Evolutionary conservation across 1,140 invertebrate genomes (phyloP).

Genomic region (Lasaia peninsularis): DNA sequence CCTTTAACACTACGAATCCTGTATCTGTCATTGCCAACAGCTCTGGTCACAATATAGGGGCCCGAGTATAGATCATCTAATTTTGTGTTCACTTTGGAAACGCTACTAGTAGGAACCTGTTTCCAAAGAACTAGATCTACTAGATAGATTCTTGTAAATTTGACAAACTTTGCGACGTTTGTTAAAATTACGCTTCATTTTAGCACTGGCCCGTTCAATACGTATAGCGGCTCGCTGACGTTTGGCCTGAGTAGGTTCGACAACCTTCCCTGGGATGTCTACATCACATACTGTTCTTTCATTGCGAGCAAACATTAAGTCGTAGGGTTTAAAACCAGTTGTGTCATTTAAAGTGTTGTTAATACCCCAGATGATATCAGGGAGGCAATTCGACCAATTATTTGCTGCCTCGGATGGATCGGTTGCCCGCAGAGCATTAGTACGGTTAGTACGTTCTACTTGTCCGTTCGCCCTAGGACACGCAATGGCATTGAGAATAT

Average conservation of each 20-base stretch:
- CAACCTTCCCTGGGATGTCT: background rate
- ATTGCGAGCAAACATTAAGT: conserved; percentile 33
- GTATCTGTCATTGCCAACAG: conserved; percentile 28
- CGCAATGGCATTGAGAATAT: conserved; percentile 37
- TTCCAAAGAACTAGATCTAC: conserved; percentile 39
- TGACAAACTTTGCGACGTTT: conserved; percentile 27
- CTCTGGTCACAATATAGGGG: conserved; percentile 31
- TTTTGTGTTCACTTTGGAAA: conserved; percentile 29
- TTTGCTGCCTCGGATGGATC: background rate
- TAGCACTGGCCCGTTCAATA: conserved; percentile 18
- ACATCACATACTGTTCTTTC: conserved; percentile 27
- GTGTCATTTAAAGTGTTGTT: conserved; percentile 33
- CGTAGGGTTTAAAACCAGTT: conserved; percentile 29
- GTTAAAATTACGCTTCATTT: conserved; percentile 34
- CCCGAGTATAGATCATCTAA: conserved; percentile 35
- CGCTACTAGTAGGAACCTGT: conserved; percentile 26
- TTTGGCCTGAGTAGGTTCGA: background rate
- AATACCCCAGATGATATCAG: conserved; percentile 34
- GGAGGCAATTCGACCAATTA: conserved; percentile 20
- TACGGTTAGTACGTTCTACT: conserved; percentile 12
- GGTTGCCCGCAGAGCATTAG: background rate
- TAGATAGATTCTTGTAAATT: too few species aligned
- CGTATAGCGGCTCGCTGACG: conserved; percentile 19
- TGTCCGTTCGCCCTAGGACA: conserved; percentile 36
- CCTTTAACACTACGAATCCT: conserved; percentile 32